A percentile compares a stretch with the other conserved stretches of the same genome.
phyloP scores from a whole-genome alignment of 1,140 invertebrate species.

The Musca domestica region DNA sequence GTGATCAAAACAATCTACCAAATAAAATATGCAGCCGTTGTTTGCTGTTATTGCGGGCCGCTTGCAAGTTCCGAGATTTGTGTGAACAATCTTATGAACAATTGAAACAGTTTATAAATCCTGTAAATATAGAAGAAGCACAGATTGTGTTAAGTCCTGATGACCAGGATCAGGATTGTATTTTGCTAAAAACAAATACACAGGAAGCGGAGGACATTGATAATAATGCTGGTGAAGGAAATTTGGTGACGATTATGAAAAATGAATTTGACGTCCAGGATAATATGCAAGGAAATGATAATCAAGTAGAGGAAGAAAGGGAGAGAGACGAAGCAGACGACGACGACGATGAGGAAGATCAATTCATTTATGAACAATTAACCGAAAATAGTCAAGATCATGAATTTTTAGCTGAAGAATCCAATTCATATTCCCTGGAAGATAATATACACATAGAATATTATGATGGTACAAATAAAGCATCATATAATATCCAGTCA shows the following conservation, averaged over 20 bases:
- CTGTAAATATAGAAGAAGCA: neutral
- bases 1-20: constrained; percentile 17
- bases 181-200: neutral
- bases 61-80: constrained; percentile 34
- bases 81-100: constrained; percentile 33
- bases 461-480: no score
- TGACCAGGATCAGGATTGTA: neutral
- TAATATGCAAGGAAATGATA: neutral
- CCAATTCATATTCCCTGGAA: neutral
- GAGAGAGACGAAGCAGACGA: neutral
- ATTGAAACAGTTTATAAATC: neutral
- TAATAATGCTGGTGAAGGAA: neutral
- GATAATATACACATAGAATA: neutral
- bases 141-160: neutral
- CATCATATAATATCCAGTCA: neutral
- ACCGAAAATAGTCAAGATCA: neutral
- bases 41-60: constrained; percentile 32
- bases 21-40: constrained; percentile 41
- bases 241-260: neutral
- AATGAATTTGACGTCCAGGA: neutral
- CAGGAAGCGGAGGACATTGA: neutral
- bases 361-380: neutral
- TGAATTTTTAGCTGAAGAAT: neutral
- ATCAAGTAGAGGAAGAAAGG: neutral
- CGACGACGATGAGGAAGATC: neutral